A percentile compares a stretch with the other conserved stretches of the same genome.
Conservation (phyloP, 92 coral and sea anemone species). For the Isaurus tuberculatus region DNA sequence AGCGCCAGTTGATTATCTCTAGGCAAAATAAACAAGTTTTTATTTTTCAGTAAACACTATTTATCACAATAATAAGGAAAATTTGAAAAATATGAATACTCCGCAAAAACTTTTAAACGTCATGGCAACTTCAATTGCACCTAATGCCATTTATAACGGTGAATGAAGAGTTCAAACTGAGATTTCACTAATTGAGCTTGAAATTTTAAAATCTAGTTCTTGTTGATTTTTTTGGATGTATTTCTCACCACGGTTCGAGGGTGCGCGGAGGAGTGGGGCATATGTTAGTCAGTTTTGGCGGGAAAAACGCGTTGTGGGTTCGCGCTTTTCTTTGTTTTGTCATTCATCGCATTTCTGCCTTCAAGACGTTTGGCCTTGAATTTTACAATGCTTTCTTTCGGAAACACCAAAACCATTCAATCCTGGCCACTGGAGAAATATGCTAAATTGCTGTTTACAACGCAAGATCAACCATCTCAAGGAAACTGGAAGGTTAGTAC, state of each 20-base stretch:
- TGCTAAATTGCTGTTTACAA: slow-evolving; percentile 71
- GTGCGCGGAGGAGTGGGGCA: neutral
- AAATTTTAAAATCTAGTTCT: neutral
- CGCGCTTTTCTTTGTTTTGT: neutral
- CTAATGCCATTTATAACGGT: no score
- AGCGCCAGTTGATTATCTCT: no score
- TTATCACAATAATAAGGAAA: neutral
- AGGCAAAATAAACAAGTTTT: no score
- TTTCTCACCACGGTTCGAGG: neutral
- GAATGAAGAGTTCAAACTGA: no score
- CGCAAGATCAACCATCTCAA: slow-evolving; percentile 35
- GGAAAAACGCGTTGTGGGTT: neutral
- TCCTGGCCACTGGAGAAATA: slow-evolving; percentile 93
- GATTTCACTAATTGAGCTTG: no score
- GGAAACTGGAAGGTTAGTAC: slow-evolving; percentile 41
- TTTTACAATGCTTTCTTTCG: slow-evolving; percentile 32
- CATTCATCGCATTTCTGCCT: neutral
- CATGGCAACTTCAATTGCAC: slow-evolving; percentile 7
- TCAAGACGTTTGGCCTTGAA: neutral
- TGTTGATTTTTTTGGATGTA: neutral
- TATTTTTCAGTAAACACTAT: no score
- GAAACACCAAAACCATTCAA: slow-evolving; percentile 43
- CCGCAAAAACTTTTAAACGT: no score
- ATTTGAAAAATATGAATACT: no score
- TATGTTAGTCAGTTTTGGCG: neutral